Evolutionary conservation across 1,140 invertebrate species (phyloP).

Genomic region (Brachionus plicatilis): DNA sequence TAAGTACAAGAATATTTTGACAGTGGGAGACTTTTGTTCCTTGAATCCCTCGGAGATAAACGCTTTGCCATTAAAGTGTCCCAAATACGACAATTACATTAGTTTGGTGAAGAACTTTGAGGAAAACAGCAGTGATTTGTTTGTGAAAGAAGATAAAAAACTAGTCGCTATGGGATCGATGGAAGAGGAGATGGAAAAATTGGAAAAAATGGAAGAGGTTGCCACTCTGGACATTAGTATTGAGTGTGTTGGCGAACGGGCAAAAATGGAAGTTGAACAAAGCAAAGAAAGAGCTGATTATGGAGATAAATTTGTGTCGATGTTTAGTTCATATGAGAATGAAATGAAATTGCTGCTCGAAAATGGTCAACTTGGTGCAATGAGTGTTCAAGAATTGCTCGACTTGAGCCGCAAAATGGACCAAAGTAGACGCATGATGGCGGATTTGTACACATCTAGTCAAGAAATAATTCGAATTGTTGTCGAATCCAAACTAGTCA

Average conservation of each 20-base stretch:
- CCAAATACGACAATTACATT: neutral
- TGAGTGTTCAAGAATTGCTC: neutral
- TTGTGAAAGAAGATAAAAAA: neutral
- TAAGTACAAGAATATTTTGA: constrained; percentile 15
- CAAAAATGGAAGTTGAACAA: neutral
- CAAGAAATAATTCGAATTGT: neutral
- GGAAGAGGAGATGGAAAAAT: constrained; percentile 21
- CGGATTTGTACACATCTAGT: neutral
- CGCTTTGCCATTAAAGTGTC: neutral
- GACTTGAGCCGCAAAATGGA: neutral
- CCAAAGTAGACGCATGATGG: neutral
- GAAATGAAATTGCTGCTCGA: neutral
- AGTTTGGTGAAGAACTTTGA: constrained; percentile 1
- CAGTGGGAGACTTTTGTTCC: constrained; percentile 11
- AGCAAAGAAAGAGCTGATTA: neutral
- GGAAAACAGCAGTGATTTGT: neutral
- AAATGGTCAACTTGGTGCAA: neutral
- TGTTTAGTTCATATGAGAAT: neutral
- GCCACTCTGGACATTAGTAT: neutral
- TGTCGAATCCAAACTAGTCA: neutral
- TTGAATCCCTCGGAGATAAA: neutral
- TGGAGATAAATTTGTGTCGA: neutral
- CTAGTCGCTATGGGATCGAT: neutral
- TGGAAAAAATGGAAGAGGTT: neutral
- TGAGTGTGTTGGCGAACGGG: neutral